Percentiles rank a stretch among this genome's conserved stretches.
These are phyloP conservation scores for Drosophila parabipectinata DNA, from an alignment of 1,140 invertebrate genomes.

Conservation along the genomic window DNA sequence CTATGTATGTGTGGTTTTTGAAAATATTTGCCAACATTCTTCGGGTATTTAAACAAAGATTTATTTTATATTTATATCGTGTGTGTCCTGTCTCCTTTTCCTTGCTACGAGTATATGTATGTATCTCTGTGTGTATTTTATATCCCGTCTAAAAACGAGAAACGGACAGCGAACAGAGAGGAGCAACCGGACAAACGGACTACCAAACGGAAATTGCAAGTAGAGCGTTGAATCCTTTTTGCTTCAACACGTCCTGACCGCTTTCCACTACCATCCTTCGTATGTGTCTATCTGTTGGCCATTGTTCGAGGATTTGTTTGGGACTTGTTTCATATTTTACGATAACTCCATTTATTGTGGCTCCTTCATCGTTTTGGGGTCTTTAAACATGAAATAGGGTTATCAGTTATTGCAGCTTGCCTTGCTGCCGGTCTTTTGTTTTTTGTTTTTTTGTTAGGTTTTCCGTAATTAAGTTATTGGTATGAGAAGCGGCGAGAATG, in stretches of 20 bases:
- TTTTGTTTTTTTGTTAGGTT: neutral
- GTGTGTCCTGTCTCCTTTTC: slow-evolving; percentile 17
- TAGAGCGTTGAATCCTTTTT: slow-evolving; percentile 79
- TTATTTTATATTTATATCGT: slow-evolving; percentile 74
- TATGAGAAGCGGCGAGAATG: neutral
- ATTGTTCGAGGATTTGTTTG: slow-evolving; percentile 78
- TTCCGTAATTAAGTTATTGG: neutral
- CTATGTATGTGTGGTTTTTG: slow-evolving; percentile 34
- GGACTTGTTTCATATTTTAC: slow-evolving; percentile 78
- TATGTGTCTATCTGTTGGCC: slow-evolving; percentile 44
- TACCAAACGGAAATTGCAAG: slow-evolving; percentile 77
- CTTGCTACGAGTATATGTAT: neutral
- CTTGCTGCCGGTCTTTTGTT: neutral
- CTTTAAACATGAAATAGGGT: slow-evolving; percentile 71
- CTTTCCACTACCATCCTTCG: neutral
- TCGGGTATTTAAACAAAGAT: slow-evolving; percentile 81
- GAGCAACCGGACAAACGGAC: slow-evolving; percentile 19
- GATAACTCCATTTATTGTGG: slow-evolving; percentile 77
- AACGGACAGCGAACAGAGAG: slow-evolving; percentile 36
- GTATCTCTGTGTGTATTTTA: slow-evolving; percentile 27
- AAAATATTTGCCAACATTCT: slow-evolving; percentile 79
- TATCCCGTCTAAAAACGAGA: slow-evolving; percentile 37
- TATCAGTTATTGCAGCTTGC: slow-evolving; percentile 56
- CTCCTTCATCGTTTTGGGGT: slow-evolving; percentile 35
- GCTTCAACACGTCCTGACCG: slow-evolving; percentile 67